Evolutionary conservation across 2,113 vertebrate species (phyloP).

Genomic region (Procavia capensis): DNA sequence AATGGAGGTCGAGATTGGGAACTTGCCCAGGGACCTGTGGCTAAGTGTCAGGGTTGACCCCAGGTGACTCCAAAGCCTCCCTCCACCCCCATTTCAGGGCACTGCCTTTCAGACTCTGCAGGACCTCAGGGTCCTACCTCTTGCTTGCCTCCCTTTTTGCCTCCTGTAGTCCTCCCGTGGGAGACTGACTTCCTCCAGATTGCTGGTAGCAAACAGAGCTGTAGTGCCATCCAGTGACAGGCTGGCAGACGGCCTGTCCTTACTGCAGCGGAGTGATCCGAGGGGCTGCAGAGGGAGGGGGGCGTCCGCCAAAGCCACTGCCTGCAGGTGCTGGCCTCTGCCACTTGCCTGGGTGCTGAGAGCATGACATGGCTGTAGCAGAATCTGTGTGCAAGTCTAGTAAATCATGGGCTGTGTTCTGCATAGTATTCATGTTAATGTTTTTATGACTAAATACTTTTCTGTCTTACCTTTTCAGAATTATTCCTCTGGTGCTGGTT

Average conservation of each 20-base stretch:
- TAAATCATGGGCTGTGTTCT: not conserved
- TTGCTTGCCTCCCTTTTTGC: not conserved
- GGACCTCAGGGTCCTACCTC: not conserved
- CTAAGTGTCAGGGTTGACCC: not conserved
- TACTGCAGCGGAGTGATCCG: no score
- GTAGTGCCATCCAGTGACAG: not conserved
- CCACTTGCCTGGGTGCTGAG: not conserved
- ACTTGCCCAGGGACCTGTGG: not conserved
- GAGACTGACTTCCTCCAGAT: not conserved
- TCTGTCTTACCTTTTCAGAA: not conserved
- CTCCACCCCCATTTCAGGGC: not conserved
- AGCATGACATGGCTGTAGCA: not conserved
- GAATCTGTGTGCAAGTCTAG: not conserved
- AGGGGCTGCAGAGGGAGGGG: not conserved
- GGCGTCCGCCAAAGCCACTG: not conserved
- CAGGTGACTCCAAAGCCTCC: not conserved
- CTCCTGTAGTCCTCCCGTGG: not conserved
- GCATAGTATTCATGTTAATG: not conserved
- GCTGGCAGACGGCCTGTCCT: not conserved
- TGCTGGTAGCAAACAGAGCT: not conserved
- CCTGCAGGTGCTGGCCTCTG: not conserved
- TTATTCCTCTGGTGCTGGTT: not conserved
- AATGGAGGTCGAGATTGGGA: not conserved
- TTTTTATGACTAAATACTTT: not conserved
- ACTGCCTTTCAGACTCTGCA: not conserved